Percentiles rank a stretch among this genome's conserved stretches.
phyloP scores from a whole-genome alignment of 2,888 invertebrate species.

The Matsumyia berberina region DNA sequence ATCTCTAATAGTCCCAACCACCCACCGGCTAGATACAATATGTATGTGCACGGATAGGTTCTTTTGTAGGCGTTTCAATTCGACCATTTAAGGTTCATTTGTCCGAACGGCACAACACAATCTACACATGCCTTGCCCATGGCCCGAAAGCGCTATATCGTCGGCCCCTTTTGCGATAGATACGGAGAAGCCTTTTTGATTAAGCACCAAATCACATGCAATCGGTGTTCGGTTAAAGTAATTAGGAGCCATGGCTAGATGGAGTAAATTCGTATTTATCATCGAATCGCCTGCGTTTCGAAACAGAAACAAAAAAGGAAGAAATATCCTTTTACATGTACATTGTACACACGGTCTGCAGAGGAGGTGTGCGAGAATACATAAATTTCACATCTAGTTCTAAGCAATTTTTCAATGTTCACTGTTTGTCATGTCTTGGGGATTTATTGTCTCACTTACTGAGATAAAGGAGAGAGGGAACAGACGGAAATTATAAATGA shows the following conservation, averaged over 20 bases:
- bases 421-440: slow-evolving; percentile 47
- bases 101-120: slow-evolving; percentile 27
- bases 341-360: not conserved
- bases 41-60: slow-evolving; percentile 15
- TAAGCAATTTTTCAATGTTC: slow-evolving; percentile 65
- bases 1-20: slow-evolving; percentile 33
- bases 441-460: slow-evolving; percentile 54
- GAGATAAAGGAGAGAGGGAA: slow-evolving; percentile 11
- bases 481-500: not conserved
- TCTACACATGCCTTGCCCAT: slow-evolving; percentile 37
- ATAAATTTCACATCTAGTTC: slow-evolving; percentile 55
- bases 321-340: slow-evolving; percentile 3
- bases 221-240: slow-evolving; percentile 75
- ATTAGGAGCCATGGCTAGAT: slow-evolving; percentile 68
- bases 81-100: slow-evolving; percentile 72
- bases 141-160: slow-evolving; percentile 27
- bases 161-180: slow-evolving; percentile 29
- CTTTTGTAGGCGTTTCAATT: slow-evolving; percentile 62
- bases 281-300: slow-evolving; percentile 48
- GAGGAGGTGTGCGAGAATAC: slow-evolving; percentile 33
- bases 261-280: slow-evolving; percentile 70
- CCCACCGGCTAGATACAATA: slow-evolving; percentile 11
- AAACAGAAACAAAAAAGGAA: not conserved
- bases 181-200: slow-evolving; percentile 60
- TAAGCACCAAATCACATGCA: slow-evolving; percentile 76